A percentile compares a stretch with the other conserved stretches of the same genome.
phyloP scores from a whole-genome alignment of 2,888 invertebrate genomes.

The Corbicula japonica region DNA sequence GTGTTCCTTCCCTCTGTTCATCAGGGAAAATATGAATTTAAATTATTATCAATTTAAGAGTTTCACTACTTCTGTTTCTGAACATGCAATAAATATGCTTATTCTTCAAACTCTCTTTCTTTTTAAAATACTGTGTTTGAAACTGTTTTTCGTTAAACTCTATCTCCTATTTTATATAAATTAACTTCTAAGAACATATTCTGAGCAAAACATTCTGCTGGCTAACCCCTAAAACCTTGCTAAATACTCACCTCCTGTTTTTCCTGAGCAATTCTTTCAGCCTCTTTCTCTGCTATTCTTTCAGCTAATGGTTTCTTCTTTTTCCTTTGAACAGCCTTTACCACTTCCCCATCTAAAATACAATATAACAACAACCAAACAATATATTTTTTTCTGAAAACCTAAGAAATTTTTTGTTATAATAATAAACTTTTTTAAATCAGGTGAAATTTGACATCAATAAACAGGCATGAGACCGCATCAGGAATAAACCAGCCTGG shows the following conservation, averaged over 20 bases:
- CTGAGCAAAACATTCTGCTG: neutral
- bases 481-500: too few species aligned
- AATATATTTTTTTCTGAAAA: neutral
- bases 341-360: constrained; percentile 34
- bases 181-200: too few species aligned
- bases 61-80: too few species aligned
- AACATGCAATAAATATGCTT: too few species aligned
- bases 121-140: too few species aligned
- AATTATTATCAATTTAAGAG: too few species aligned
- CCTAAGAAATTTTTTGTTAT: neutral
- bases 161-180: too few species aligned
- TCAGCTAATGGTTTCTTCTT: constrained; percentile 87
- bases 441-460: neutral
- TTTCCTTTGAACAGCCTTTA: constrained; percentile 89
- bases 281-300: constrained; percentile 95
- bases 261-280: constrained; percentile 83
- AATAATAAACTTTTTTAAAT: neutral
- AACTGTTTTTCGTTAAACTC: too few species aligned
- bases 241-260: constrained; percentile 84
- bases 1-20: constrained; percentile 68
- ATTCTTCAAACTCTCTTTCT: too few species aligned
- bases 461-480: too few species aligned
- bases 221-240: neutral
- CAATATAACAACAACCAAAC: neutral
- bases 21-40: too few species aligned